phyloP scores from a whole-genome alignment of 2,888 invertebrate genomes.

The Orthosia gothica region DNA sequence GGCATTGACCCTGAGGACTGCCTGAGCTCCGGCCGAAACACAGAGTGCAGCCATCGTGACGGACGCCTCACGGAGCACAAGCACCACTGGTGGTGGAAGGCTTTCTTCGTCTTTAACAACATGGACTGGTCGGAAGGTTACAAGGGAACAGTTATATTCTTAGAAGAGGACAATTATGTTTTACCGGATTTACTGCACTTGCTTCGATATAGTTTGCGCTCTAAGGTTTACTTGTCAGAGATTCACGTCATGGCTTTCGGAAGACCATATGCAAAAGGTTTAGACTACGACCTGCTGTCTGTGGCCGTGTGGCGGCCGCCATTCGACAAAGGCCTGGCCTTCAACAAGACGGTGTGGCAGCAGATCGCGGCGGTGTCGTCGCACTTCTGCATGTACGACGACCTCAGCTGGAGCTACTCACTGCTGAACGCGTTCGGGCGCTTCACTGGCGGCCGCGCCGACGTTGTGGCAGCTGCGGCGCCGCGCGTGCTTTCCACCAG shows the following conservation, averaged over 20 bases:
- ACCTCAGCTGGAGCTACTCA: slow-evolving; percentile 80
- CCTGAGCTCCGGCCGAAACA: background rate
- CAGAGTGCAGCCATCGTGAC: slow-evolving; percentile 66
- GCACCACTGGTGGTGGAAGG: slow-evolving; percentile 84
- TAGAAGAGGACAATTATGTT: slow-evolving; percentile 76
- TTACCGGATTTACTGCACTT: slow-evolving; percentile 77
- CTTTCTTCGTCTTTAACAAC: slow-evolving; percentile 73
- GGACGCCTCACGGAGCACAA: slow-evolving; percentile 73
- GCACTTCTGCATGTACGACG: slow-evolving; percentile 76
- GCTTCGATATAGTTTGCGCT: slow-evolving; percentile 66
- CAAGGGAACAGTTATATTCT: slow-evolving; percentile 72
- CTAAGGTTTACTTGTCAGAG: slow-evolving; percentile 66
- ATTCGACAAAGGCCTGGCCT: slow-evolving; percentile 75
- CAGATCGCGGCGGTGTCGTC: slow-evolving; percentile 64
- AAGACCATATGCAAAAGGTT: slow-evolving; percentile 50
- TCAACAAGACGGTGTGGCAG: slow-evolving; percentile 76
- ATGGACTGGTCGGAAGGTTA: slow-evolving; percentile 63
- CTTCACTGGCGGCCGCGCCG: slow-evolving; percentile 62
- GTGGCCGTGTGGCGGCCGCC: slow-evolving; percentile 78
- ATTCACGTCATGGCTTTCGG: slow-evolving; percentile 75
- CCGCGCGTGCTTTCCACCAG: slow-evolving; percentile 73
- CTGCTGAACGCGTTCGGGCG: slow-evolving; percentile 69
- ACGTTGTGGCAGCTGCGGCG: slow-evolving; percentile 70
- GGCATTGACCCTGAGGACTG: slow-evolving; percentile 71
- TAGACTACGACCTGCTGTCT: slow-evolving; percentile 69